phyloP scores from a whole-genome alignment of 1,140 invertebrate genomes.

The Drosophila ercepeae region DNA sequence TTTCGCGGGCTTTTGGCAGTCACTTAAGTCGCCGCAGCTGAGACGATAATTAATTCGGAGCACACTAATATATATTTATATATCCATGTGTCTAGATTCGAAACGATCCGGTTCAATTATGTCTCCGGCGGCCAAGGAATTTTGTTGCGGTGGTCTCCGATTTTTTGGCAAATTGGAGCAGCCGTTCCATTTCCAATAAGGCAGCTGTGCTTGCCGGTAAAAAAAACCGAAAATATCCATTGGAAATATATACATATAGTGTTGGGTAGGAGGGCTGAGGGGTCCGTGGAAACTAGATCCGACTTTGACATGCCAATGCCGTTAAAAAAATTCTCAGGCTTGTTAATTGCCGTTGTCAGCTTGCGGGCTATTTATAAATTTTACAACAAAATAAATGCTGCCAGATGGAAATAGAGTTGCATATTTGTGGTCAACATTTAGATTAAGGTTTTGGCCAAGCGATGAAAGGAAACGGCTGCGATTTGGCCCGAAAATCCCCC shows the following conservation, averaged over 20 bases:
- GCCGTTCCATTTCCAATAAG: slow-evolving; percentile 68
- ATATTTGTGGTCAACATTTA: slow-evolving; percentile 44
- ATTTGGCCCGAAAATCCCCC: neutral
- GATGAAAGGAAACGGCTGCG: neutral
- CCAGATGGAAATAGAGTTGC: slow-evolving; percentile 41
- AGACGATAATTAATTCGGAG: slow-evolving; percentile 76
- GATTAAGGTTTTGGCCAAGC: slow-evolving; percentile 32
- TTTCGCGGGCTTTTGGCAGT: slow-evolving; percentile 32
- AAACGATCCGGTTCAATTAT: slow-evolving; percentile 74
- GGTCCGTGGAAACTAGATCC: slow-evolving; percentile 20
- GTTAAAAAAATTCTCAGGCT: slow-evolving; percentile 71
- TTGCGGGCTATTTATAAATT: slow-evolving; percentile 74
- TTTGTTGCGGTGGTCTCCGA: slow-evolving; percentile 53
- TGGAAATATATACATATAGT: neutral
- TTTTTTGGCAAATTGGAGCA: slow-evolving; percentile 76
- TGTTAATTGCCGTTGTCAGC: slow-evolving; percentile 78
- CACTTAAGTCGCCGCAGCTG: slow-evolving; percentile 63
- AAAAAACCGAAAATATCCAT: neutral
- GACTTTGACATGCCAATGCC: slow-evolving; percentile 69
- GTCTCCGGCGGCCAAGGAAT: slow-evolving; percentile 57
- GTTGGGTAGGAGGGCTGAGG: neutral
- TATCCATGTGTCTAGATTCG: slow-evolving; percentile 3
- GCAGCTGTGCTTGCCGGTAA: slow-evolving; percentile 40
- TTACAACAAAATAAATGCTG: slow-evolving; percentile 40
- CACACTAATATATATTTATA: slow-evolving; percentile 32